Base-by-base conservation (phyloP, 2,797 vertebrate genomes). In the Scleropages formosus region DNA sequence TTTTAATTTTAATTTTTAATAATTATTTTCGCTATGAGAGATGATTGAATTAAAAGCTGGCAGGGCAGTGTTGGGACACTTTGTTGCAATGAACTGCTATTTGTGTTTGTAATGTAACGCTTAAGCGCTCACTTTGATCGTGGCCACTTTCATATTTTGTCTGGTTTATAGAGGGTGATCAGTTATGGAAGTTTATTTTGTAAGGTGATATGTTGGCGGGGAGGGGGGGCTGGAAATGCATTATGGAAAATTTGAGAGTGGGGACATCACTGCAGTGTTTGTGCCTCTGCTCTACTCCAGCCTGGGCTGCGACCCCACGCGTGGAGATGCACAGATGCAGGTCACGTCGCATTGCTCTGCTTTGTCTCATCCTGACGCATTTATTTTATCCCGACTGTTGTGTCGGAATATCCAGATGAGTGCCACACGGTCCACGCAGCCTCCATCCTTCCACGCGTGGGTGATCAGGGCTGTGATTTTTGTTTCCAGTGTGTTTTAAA, bases 401-500 rank as follows among this genome's bases (percentile, higher is more conserved):
- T 67, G n/a, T 31, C 31, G 8, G 49, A 20, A 56, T 9, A 49
- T 62, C 22, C 44, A 71, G 44, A 10, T 49, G 69, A 26, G 20
- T n/a, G 20, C n/a, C n/a, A n/a, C n/a, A n/a, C n/a, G 20, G 9
- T 2, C 22, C 9, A 59, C 47, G 15, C 39, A 71, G 58, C 46
- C 63, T 71, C 51, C 16, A 71, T n/a, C 18, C 16, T 44, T 44
- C 24, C 46, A 76, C 39, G 58, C 26, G 24, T 26, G 58, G 46
- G 61, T 20, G 56, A 70, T 71, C 63, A 61, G 49, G 67, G 27
- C 18, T 51, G 47, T 63, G 67, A 59, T 20, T 72, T n/a, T 72
- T 76, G 46, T 62, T 63, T 44, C 39, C 56, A 53, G 51, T 31
- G 47, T 58, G 31, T 77, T 63, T 73, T 18, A 72, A 59, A 47